phyloP scores from a whole-genome alignment of 2,888 invertebrate genomes.

The Trissolcus japonicus region DNA sequence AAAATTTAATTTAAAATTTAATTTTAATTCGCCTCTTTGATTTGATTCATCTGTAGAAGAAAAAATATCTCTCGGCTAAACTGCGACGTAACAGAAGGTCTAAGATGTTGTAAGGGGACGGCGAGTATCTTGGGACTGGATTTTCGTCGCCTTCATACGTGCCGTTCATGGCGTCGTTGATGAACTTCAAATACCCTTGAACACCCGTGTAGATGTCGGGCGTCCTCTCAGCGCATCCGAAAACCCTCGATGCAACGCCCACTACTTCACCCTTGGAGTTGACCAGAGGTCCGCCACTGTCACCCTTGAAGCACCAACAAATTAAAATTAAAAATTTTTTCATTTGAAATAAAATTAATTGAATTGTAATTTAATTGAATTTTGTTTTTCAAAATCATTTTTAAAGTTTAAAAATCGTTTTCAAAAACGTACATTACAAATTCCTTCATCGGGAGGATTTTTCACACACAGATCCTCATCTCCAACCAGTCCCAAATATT shows the following conservation, averaged over 20 bases:
- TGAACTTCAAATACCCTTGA: constrained; percentile 18
- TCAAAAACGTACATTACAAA: constrained; percentile 23
- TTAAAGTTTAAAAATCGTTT: neutral
- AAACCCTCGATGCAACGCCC: constrained; percentile 29
- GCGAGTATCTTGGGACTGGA: neutral
- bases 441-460: constrained; percentile 18
- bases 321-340: no score
- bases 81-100: neutral
- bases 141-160: neutral
- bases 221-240: constrained; percentile 16
- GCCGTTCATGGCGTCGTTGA: constrained; percentile 8
- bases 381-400: neutral
- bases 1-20: constrained; percentile 1
- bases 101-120: neutral
- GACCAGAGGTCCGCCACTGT: constrained; percentile 33
- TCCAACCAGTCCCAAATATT: constrained; percentile 15
- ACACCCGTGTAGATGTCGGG: constrained; percentile 25
- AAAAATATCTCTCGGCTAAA: neutral
- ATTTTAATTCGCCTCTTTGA: neutral
- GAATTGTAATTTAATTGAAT: no score
- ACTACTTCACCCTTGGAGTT: constrained; percentile 16
- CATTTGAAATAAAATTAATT: no score
- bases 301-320: constrained; percentile 9
- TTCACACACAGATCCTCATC: constrained; percentile 21
- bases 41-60: neutral